Evolutionary conservation across 2,888 invertebrate species (phyloP), one percentile per base, ranked within the genome.

Genomic region (Phanerotoma sp.): DNA sequence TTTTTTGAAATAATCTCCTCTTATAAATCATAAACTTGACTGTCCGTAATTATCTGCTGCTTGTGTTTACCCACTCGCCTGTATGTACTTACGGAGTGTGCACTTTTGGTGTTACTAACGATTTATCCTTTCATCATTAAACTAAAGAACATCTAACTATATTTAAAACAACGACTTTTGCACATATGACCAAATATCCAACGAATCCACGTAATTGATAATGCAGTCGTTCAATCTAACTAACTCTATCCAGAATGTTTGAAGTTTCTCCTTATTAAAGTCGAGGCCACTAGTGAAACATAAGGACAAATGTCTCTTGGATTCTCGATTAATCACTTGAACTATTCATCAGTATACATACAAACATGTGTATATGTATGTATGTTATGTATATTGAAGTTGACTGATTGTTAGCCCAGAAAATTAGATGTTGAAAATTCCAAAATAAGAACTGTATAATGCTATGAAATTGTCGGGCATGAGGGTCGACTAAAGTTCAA

Each of bases 331-430:
- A 20, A 20, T 38, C 18, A 25, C 25, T 18, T 38, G 5, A 20
- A 18, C 38, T 18, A 38, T 20, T 18, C 20, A 35, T 4, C 35
- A 33, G 13, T 15, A 15, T 35, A 15, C 4, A 15, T 15, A 9
- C 10, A n/a, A 30, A 30, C 11, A 35, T 35, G 1, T 13, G 16
- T 35, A 15, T 13, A 35, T n/a, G 16, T 16, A 35, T 3, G 20
- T 20, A 18, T 18, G 25, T 25, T 25, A 16, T n/a, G n/a, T 15
- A 11, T 16, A 38, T 38, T 38, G 11, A 16, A 20, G 18, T 38
- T 38, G 38, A 38, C 38, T 16, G 38, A 20, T 48, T 28, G 48
- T 54, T 48, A 53, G 53, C 40, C 33, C 47, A 41, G 40, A 22
- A 53, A 47, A 54, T 32, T 42, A 41, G 13, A 28, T 41, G 20